These are phyloP conservation scores for Clarias laeviceps DNA, from an alignment of 2,797 vertebrate species.

Conservation along the genomic window DNA sequence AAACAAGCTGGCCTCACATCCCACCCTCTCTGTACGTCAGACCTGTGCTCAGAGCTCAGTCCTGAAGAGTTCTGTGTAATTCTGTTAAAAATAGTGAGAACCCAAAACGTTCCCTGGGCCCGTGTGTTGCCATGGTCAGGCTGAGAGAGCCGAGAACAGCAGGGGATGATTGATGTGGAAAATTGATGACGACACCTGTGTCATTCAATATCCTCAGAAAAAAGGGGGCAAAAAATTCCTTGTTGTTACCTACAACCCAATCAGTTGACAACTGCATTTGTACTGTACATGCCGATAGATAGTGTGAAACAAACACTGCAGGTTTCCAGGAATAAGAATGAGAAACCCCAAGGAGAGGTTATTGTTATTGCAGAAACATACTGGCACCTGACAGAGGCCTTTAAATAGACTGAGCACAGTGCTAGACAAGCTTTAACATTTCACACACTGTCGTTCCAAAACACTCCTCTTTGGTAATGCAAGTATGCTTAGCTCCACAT, in stretches of 20 bases:
- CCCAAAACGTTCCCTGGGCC: conserved; percentile 55
- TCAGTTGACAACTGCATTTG: conserved; percentile 9
- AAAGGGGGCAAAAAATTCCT: conserved; percentile 24
- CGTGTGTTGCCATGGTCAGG: conserved; percentile 60
- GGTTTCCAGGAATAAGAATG: conserved; percentile 39
- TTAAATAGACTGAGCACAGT: conserved; percentile 25
- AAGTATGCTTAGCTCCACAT: conserved; percentile 14
- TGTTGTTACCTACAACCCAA: conserved; percentile 26
- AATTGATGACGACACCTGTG: conserved; percentile 51
- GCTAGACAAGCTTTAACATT: conserved; percentile 16
- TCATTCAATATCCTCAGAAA: conserved; percentile 42
- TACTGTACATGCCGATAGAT: background rate
- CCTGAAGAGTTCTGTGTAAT: conserved; percentile 81
- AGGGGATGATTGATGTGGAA: conserved; percentile 66
- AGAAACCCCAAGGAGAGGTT: conserved; percentile 37
- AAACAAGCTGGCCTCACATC: conserved; percentile 53
- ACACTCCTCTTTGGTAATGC: conserved; percentile 29
- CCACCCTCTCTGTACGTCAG: conserved; percentile 38
- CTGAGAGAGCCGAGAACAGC: conserved; percentile 66
- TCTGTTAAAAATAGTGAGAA: conserved; percentile 86
- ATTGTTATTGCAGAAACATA: conserved; percentile 12
- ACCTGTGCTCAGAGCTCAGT: conserved; percentile 61
- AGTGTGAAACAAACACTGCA: conserved; percentile 7
- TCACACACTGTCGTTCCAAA: conserved; percentile 2
- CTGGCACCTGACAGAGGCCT: conserved; percentile 31